phyloP scores from a whole-genome alignment of 2,113 vertebrate genomes.

The Tichodroma muraria region DNA sequence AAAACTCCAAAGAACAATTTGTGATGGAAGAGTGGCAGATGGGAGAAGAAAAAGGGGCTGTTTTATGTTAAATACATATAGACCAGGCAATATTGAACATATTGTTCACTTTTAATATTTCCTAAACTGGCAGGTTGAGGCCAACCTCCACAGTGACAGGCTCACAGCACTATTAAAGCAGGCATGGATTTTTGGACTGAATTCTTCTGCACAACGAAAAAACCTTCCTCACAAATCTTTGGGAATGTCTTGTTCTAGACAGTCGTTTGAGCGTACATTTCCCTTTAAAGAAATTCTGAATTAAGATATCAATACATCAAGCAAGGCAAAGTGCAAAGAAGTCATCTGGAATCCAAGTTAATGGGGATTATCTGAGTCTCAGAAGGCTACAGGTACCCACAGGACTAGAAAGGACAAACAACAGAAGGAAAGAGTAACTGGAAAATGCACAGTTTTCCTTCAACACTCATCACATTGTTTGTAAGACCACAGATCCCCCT shows the following conservation, averaged over 20 bases:
- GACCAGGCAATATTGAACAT: background rate
- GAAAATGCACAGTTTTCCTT: background rate
- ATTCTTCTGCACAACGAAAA: background rate
- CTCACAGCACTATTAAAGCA: background rate
- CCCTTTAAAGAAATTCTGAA: background rate
- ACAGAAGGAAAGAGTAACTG: background rate
- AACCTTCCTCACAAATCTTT: background rate
- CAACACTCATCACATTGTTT: background rate
- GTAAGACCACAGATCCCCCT: too few relatives aligned
- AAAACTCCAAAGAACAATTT: background rate
- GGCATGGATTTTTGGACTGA: background rate
- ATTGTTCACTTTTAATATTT: constrained; percentile 11
- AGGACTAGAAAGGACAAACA: background rate
- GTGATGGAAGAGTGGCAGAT: background rate
- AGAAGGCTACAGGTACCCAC: background rate
- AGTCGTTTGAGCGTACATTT: background rate
- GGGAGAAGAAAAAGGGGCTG: background rate
- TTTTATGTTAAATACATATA: background rate
- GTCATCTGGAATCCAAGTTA: background rate
- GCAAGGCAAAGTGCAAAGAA: background rate
- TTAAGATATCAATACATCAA: background rate
- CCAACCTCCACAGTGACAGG: background rate
- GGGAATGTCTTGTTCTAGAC: background rate
- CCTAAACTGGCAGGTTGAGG: background rate
- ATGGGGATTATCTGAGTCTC: background rate